phyloP scores from a whole-genome alignment of 2,797 vertebrate genomes.

The Chloroceryle inda region DNA sequence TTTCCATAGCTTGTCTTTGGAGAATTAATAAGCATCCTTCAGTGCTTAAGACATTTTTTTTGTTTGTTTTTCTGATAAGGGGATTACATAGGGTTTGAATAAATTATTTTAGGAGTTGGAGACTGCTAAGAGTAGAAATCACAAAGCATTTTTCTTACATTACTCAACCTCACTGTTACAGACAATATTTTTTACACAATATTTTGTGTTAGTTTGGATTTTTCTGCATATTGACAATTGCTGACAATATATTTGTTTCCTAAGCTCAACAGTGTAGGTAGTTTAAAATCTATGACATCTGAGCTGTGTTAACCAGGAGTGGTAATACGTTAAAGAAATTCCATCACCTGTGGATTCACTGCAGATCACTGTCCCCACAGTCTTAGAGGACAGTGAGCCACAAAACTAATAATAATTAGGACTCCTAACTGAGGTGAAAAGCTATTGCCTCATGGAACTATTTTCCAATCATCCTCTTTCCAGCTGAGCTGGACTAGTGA shows the following conservation, averaged over 20 bases:
- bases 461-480: conserved; percentile 81
- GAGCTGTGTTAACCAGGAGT: background rate
- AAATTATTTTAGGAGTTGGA: background rate
- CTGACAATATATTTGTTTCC: background rate
- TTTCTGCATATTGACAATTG: background rate
- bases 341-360: conserved; percentile 29
- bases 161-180: background rate
- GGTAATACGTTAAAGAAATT: background rate
- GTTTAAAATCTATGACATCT: background rate
- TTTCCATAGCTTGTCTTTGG: background rate
- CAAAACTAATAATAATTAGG: conserved; percentile 74
- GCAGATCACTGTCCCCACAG: conserved; percentile 1
- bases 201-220: background rate
- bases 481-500: conserved; percentile 79
- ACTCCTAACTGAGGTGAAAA: conserved; percentile 81
- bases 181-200: background rate
- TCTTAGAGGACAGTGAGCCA: conserved; percentile 47
- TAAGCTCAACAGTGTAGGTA: background rate
- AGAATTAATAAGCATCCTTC: background rate
- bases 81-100: background rate
- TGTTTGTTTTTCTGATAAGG: background rate
- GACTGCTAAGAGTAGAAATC: background rate
- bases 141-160: background rate
- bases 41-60: background rate
- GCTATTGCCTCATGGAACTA: conserved; percentile 75